Evolutionary conservation across 2,888 invertebrate genomes (phyloP), one percentile per base, ranked within the genome.

Genomic region (Ochropleura plecta): DNA sequence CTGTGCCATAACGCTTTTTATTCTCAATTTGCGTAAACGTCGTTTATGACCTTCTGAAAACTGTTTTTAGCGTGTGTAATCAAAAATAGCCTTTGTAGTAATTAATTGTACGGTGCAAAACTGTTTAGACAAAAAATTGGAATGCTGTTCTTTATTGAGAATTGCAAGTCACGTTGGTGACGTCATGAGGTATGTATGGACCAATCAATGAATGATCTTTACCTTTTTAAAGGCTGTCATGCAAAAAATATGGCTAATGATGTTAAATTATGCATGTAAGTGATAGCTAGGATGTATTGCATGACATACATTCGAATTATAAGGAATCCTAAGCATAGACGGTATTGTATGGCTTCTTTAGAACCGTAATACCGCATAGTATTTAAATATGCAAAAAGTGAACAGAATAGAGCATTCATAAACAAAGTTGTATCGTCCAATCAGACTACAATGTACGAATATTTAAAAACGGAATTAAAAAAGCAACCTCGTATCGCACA

Each of bases 81-180:
- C 95, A 94, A 95, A 94, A 94, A 94, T 94, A 94, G 92, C 92
- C 94, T 95, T 92, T 92, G 88, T 86, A 84, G 91, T 91, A 92
- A 94, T 94, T 94, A 93, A 91, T 89, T 88, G 88, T 88, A 90
- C 84, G 90, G 90, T 89, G 89, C 89, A 88, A 89, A 91, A 89
- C 87, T 88, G 86, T 88, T 85, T 82, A 76, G 71, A 80, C 66
- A 73, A 81, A 81, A 85, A 81, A 80, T 82, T 79, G 76, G 80
- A 86, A 87, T 84, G 82, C 65, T 40, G 70, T 76, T 81, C 81
- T 85, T 73, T 79, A 72, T 84, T 80, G 20, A 53, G 72, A 75
- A 73, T 72, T 16, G 74, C 85, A 70, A 83, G 83, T 86, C 83
- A 84, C 51, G 69, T 72, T 64, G 70, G 16, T 86, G 86, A 86